phyloP scores from a whole-genome alignment of 2,888 invertebrate species.

The Noctua pronuba region DNA sequence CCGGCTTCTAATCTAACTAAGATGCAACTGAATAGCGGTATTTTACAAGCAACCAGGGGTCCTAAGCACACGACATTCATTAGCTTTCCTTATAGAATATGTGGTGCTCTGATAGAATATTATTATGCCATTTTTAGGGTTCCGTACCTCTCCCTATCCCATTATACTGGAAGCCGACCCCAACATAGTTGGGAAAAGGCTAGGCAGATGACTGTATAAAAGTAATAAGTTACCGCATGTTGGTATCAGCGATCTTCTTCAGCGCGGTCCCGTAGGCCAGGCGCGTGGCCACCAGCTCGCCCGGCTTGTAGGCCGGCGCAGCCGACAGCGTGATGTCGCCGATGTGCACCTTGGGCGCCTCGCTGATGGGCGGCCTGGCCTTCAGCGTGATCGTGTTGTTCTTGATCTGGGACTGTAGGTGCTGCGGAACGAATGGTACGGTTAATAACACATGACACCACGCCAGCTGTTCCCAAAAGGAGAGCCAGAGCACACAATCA shows the following conservation, averaged over 20 bases:
- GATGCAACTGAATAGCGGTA: background rate
- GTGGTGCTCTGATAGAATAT: background rate
- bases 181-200: background rate
- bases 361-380: constrained; percentile 92
- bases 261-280: constrained; percentile 98
- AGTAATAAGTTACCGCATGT: constrained; percentile 82
- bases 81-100: background rate
- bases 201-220: background rate
- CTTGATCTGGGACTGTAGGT: constrained; percentile 91
- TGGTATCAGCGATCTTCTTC: constrained; percentile 95
- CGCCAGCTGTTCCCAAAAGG: too few relatives aligned
- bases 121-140: too few relatives aligned
- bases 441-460: background rate
- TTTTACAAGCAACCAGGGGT: too few relatives aligned
- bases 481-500: too few relatives aligned
- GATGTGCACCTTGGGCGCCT: constrained; percentile 93
- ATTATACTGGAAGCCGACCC: too few relatives aligned
- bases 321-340: constrained; percentile 92
- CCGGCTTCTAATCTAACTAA: background rate
- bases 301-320: constrained; percentile 95
- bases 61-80: background rate
- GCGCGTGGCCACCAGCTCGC: constrained; percentile 96
- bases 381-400: constrained; percentile 92
- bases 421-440: constrained; percentile 23
- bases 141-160: too few relatives aligned